Conservation (phyloP, 2,113 vertebrate genomes). For the Typhlomys cinereus region DNA sequence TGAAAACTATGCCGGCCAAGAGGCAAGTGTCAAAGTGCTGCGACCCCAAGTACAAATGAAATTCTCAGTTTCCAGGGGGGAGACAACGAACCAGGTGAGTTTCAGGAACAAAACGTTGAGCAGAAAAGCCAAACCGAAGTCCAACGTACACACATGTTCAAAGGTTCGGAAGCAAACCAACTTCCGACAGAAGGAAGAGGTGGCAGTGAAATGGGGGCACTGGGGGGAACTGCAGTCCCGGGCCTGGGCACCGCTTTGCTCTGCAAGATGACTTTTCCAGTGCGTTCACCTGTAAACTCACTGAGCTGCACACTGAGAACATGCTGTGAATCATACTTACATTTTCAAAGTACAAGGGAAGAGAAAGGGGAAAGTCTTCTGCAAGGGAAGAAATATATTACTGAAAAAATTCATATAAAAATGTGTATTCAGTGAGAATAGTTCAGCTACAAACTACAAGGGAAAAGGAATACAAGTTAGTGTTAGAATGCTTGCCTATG, state of each 20-base stretch:
- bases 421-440: not conserved
- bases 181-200: not conserved
- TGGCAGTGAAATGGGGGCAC: not conserved
- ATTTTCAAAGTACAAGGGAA: not conserved
- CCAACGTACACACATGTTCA: not conserved
- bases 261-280: not conserved
- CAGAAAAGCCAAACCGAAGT: not conserved
- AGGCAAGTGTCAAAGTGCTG: not conserved
- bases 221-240: not conserved
- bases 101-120: not conserved
- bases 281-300: constrained; percentile 33
- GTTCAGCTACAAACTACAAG: not conserved
- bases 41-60: not conserved
- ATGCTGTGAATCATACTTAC: constrained; percentile 49
- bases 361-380: not conserved
- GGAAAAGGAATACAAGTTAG: not conserved
- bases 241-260: not conserved
- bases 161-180: constrained; percentile 24
- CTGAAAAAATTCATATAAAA: constrained; percentile 35
- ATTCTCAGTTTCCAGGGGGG: constrained; percentile 28
- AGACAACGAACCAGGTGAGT: not conserved
- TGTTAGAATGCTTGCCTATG: not conserved
- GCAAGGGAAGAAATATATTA: constrained; percentile 35
- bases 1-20: constrained; percentile 7
- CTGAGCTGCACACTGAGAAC: not conserved